Conservation (phyloP, 2,797 vertebrate genomes). For the Taenioides sp. region DNA sequence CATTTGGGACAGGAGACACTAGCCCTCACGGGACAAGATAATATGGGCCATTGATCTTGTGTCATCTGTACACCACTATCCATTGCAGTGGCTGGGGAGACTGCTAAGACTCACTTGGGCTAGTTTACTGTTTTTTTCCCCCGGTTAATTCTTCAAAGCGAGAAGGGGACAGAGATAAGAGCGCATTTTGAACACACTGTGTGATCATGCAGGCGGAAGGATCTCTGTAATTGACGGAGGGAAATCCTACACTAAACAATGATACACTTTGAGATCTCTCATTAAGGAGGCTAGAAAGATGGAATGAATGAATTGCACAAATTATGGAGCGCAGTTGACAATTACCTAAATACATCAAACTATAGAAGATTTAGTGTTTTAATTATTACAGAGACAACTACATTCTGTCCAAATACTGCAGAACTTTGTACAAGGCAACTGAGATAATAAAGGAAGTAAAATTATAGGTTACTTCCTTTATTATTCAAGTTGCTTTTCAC, state of each 20-base stretch:
- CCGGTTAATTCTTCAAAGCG: slow-evolving; percentile 51
- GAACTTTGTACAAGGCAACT: neutral
- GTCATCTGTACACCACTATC: slow-evolving; percentile 45
- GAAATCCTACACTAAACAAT: slow-evolving; percentile 58
- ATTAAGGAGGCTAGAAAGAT: slow-evolving; percentile 23
- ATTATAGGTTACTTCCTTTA: too few species aligned
- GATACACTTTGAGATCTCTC: slow-evolving; percentile 39
- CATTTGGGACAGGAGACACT: slow-evolving; percentile 32
- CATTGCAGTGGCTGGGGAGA: slow-evolving; percentile 21
- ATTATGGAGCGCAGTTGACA: slow-evolving; percentile 10
- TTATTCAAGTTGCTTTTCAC: too few species aligned
- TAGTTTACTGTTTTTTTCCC: slow-evolving; percentile 32
- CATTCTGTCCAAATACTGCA: neutral
- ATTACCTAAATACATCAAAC: neutral
- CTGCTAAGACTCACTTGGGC: neutral
- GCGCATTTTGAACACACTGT: slow-evolving; percentile 33
- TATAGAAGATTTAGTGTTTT: neutral
- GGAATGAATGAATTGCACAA: slow-evolving; percentile 16
- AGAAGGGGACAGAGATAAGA: slow-evolving; percentile 45
- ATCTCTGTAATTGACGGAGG: slow-evolving; percentile 53
- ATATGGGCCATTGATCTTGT: slow-evolving; percentile 50
- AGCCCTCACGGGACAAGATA: slow-evolving; percentile 33
- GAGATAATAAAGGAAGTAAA: neutral
- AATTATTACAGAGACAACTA: neutral
- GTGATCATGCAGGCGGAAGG: slow-evolving; percentile 54